Evolutionary conservation across 1,140 invertebrate genomes (phyloP), one percentile per base, ranked within the genome.

Genomic region (Bombus confusus): DNA sequence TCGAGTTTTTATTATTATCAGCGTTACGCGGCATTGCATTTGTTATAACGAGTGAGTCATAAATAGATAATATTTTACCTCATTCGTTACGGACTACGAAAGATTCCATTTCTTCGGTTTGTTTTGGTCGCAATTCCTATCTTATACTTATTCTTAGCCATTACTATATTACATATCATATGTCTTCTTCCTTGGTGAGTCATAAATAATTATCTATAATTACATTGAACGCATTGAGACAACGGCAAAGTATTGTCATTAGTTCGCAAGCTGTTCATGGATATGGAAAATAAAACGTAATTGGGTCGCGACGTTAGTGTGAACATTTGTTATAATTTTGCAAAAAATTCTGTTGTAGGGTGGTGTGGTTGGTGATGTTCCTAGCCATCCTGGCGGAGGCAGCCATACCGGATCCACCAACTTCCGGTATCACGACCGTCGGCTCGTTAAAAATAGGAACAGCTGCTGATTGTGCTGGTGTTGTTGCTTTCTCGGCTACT

Each of bases 401-500:
- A 79, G 90, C 92, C 8, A 66, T 86, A 88, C 91, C 92, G 68
- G 91, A 93, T 75, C 92, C 93, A 80, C 93, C 94, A 64, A 77
- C 85, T 59, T 86, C 90, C 62, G 92, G 92, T 73, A 94, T 93
- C 76, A 94, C 94, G 5, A 95, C 94, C 28, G 86, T 94, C 28
- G 94, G 94, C 9, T 93, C 95, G 1, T 80, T 92, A 57, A 95
- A 95, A 92, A 89, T 95, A 28, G 93, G 94, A 9, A 95, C 94
- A 15, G 95, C 95, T 25, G 92, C 92, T 69, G 95, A 95, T 79
- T 95, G 95, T 80, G 90, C 92, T 43, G 94, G 94, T 69, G 91
- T 93, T n/a, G 94, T 96, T 31, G 95, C 95, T 69, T 95, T 96
- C 87, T 95, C 95, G 34, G 92, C 93, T 13, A 93, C 90, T 37